Conservation (phyloP, 2,888 invertebrate species). For the Allygus modestus region DNA sequence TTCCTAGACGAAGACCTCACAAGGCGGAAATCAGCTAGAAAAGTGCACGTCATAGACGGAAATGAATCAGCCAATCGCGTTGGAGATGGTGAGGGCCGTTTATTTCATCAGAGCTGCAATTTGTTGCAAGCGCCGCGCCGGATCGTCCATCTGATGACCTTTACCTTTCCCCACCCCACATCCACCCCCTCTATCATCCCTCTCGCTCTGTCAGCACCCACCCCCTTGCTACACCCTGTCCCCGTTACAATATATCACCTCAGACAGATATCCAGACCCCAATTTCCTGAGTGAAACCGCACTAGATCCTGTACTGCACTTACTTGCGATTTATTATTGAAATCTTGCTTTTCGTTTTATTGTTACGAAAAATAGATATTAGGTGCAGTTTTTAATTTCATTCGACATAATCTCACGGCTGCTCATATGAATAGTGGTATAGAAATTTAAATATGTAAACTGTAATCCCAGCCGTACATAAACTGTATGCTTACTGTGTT, state of each 20-base stretch:
- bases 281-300: slow-evolving; percentile 36
- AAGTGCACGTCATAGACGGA: background rate
- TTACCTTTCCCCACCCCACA: slow-evolving; percentile 9
- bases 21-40: background rate
- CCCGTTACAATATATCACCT: slow-evolving; percentile 13
- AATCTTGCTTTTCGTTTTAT: too few species aligned
- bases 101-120: slow-evolving; percentile 12
- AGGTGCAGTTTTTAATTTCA: too few species aligned
- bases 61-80: background rate
- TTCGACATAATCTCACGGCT: too few species aligned
- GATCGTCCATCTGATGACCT: slow-evolving; percentile 5
- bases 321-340: background rate
- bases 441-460: too few species aligned
- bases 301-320: background rate
- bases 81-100: background rate
- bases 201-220: slow-evolving; percentile 33
- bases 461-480: too few species aligned
- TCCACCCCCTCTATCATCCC: slow-evolving; percentile 22
- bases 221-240: background rate
- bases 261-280: slow-evolving; percentile 61
- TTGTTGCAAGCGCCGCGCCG: background rate
- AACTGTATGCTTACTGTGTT: too few species aligned
- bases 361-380: too few species aligned
- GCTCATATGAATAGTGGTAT: too few species aligned
- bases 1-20: too few species aligned